These are phyloP conservation scores for Gymnarchus niloticus DNA, from an alignment of 2,113 vertebrate species.

Conservation along the genomic window DNA sequence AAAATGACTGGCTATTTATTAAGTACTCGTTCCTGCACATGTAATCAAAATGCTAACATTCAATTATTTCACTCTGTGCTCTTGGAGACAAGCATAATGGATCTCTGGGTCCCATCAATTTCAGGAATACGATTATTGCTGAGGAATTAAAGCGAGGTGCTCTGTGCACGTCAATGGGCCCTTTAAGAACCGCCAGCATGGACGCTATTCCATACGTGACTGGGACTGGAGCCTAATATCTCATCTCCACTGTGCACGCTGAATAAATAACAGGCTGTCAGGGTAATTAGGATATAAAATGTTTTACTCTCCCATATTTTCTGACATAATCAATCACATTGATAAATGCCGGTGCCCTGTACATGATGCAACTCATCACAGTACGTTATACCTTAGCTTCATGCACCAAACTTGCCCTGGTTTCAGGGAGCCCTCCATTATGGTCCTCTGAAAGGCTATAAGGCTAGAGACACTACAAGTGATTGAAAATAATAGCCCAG, in stretches of 20 bases:
- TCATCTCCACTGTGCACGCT: slow-evolving; percentile 7
- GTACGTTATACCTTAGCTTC: slow-evolving; percentile 24
- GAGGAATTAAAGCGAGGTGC: not conserved
- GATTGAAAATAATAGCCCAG: slow-evolving; percentile 48
- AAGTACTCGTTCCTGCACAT: not conserved
- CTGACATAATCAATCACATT: slow-evolving; percentile 34
- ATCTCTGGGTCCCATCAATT: not conserved
- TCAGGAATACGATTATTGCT: not conserved
- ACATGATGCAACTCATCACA: slow-evolving; percentile 28
- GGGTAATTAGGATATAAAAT: slow-evolving; percentile 34
- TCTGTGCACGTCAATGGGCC: not conserved
- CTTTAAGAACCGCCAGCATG: not conserved
- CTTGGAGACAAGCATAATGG: not conserved
- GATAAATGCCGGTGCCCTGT: slow-evolving; percentile 32
- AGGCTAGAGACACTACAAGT: slow-evolving; percentile 46
- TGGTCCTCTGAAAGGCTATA: slow-evolving; percentile 45
- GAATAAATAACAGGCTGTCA: slow-evolving; percentile 40
- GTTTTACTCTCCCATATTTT: slow-evolving; percentile 36
- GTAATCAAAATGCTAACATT: slow-evolving; percentile 8
- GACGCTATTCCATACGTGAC: slow-evolving; percentile 15
- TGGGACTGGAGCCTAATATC: not conserved
- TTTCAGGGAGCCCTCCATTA: slow-evolving; percentile 38
- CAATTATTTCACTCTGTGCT: not conserved
- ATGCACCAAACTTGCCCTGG: slow-evolving; percentile 13
- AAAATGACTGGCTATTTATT: not conserved